A percentile compares a stretch with the other conserved stretches of the same genome.
Conservation (phyloP, 2,113 vertebrate genomes). For the Spea bombifrons region DNA sequence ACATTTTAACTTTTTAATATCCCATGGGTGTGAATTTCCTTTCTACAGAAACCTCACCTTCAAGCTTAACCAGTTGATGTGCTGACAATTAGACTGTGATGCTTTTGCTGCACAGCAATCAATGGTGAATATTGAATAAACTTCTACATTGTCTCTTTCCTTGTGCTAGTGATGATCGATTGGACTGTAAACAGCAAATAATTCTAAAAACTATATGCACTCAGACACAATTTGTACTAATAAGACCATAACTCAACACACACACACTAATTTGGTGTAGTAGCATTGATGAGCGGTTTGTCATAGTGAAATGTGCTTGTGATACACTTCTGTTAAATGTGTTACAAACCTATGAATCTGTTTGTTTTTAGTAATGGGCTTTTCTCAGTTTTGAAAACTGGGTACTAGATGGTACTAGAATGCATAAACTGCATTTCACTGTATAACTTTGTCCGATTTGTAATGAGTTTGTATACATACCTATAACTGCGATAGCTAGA, state of each 20-base stretch:
- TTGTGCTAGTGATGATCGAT: constrained; percentile 11
- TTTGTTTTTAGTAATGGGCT: too few relatives aligned
- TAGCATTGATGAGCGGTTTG: background rate
- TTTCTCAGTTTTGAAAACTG: too few relatives aligned
- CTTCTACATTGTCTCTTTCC: background rate
- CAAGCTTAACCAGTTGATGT: too few relatives aligned
- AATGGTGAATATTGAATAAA: background rate
- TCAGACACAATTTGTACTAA: background rate
- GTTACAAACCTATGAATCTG: too few relatives aligned
- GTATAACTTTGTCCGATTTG: too few relatives aligned
- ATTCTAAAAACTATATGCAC: constrained; percentile 15
- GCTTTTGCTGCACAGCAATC: background rate
- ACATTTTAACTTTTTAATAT: too few relatives aligned
- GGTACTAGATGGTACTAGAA: too few relatives aligned
- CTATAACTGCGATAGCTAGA: too few relatives aligned
- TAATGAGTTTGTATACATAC: too few relatives aligned
- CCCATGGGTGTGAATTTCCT: too few relatives aligned
- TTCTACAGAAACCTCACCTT: too few relatives aligned
- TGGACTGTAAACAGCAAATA: constrained; percentile 2
- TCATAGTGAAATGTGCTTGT: background rate
- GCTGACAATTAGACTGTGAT: background rate
- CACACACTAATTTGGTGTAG: background rate
- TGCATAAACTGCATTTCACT: too few relatives aligned
- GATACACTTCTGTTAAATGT: background rate
- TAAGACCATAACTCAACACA: background rate